A percentile compares a stretch with the other conserved stretches of the same genome.
These are phyloP conservation scores for Riparia riparia DNA, from an alignment of 2,113 vertebrate genomes.

Conservation along the genomic window DNA sequence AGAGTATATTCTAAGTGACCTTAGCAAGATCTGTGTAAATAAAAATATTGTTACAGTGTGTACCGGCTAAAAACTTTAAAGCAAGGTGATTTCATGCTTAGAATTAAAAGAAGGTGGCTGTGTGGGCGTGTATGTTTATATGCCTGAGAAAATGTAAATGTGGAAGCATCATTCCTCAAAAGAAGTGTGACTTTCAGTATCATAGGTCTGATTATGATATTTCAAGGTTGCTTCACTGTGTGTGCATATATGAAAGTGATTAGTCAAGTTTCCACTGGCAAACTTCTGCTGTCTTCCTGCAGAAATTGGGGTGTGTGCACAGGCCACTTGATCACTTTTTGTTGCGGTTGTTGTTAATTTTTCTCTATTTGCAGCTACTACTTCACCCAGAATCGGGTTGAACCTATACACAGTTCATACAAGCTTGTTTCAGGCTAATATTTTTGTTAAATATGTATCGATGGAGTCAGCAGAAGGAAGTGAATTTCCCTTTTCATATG, in stretches of 20 bases:
- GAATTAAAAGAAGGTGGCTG: not conserved
- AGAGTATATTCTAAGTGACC: not conserved
- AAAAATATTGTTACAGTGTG: not conserved
- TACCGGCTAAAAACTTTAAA: not conserved
- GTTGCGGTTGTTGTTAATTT: not conserved
- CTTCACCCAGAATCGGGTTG: not conserved
- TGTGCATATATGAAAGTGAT: not conserved
- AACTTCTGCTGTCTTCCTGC: not conserved
- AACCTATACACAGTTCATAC: not conserved
- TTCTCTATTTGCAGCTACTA: not conserved
- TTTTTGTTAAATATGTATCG: not conserved
- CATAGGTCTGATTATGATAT: not conserved
- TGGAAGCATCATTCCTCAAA: not conserved
- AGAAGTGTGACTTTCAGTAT: not conserved
- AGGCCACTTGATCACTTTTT: not conserved
- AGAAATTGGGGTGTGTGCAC: not conserved
- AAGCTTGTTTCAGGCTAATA: not conserved
- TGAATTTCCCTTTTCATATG: not conserved
- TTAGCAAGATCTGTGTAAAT: not conserved
- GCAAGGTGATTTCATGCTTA: not conserved
- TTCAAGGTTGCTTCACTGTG: rapidly evolving
- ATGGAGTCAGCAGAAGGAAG: conserved; percentile 10
- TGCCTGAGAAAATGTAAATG: not conserved
- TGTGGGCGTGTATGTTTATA: not conserved
- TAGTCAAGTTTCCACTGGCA: not conserved